These are phyloP conservation scores for Ophion costatus DNA, from an alignment of 2,888 invertebrate genomes.

Conservation along the genomic window DNA sequence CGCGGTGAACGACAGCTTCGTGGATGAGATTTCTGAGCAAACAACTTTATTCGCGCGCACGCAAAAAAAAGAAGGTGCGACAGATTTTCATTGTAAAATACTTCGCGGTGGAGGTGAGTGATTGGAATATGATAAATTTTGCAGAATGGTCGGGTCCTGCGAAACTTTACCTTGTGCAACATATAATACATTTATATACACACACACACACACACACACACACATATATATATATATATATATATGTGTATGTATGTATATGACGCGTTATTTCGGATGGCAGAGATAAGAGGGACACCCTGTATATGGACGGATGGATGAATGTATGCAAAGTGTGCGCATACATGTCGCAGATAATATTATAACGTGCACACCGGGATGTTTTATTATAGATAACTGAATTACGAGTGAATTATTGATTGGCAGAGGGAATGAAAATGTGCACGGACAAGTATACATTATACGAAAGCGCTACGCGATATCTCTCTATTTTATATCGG, in stretches of 20 bases:
- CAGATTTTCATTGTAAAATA: conserved; percentile 13
- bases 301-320: neutral
- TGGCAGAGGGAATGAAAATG: conserved; percentile 74
- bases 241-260: no score
- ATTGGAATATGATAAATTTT: neutral
- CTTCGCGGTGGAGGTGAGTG: neutral
- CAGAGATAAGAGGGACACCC: no score
- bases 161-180: neutral
- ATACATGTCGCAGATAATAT: conserved; percentile 20
- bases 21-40: conserved; percentile 6
- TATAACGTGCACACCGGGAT: conserved; percentile 38
- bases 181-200: no score
- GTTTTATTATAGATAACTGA: conserved; percentile 80
- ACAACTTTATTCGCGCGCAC: neutral
- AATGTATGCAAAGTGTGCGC: neutral
- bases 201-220: no score
- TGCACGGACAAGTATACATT: conserved; percentile 71
- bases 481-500: conserved; percentile 64
- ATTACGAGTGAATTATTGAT: conserved; percentile 81
- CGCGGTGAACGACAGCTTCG: conserved; percentile 18
- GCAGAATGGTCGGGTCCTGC: neutral
- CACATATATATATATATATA: no score
- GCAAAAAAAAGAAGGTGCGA: neutral
- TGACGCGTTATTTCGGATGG: no score
- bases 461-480: conserved; percentile 78